Conservation (phyloP, 23 tunicate genomes). For the Ascidia mentula region DNA sequence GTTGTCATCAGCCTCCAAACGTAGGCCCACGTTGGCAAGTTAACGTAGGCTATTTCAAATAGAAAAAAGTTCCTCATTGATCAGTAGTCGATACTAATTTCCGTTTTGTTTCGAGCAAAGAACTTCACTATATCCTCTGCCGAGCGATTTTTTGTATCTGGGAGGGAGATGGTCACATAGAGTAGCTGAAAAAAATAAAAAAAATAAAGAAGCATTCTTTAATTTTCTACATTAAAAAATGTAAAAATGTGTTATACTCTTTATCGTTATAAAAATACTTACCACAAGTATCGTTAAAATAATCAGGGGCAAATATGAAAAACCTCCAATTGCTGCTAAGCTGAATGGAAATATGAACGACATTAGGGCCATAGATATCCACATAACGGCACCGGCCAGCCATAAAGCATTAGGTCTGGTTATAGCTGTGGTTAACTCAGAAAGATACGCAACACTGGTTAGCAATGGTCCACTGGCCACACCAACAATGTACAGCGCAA, state of each 20-base stretch:
- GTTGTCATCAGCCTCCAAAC: too few relatives aligned
- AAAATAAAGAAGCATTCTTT: background rate
- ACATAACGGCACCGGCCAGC: constrained; percentile 8
- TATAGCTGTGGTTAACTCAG: constrained; percentile 15
- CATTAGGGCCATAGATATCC: constrained; percentile 2
- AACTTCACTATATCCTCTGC: background rate
- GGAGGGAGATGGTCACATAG: background rate
- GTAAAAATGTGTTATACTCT: too few relatives aligned
- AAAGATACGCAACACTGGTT: background rate
- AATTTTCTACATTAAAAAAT: background rate
- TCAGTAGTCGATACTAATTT: too few relatives aligned
- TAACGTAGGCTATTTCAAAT: too few relatives aligned
- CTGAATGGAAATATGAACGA: constrained; percentile 15
- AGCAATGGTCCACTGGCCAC: background rate
- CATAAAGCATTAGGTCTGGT: constrained; percentile 26
- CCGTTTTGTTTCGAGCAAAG: too few relatives aligned
- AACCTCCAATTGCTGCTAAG: constrained; percentile 1
- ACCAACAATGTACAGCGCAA: background rate
- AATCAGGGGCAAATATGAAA: background rate
- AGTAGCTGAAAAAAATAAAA: background rate
- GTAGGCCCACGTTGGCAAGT: too few relatives aligned
- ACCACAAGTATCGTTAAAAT: background rate
- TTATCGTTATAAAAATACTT: background rate
- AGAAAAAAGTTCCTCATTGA: too few relatives aligned
- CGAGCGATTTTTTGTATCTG: background rate